phyloP scores from a whole-genome alignment of 2,797 vertebrate species.

The Dendrocincla fuliginosa region DNA sequence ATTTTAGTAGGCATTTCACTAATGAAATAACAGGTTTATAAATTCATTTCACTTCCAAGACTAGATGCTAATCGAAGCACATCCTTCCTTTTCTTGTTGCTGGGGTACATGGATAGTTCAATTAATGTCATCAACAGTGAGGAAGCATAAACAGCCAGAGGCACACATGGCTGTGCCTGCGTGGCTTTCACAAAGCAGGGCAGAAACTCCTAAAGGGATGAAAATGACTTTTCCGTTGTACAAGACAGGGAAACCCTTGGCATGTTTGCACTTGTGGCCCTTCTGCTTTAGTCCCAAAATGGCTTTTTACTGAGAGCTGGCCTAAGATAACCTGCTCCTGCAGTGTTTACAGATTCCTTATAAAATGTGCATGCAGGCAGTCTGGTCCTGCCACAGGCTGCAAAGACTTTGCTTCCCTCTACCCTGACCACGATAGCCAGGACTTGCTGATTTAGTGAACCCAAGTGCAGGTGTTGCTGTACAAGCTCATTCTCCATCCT shows the following conservation, averaged over 20 bases:
- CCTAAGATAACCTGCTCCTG: constrained; percentile 29
- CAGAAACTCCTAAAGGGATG: not conserved
- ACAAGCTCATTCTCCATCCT: not conserved
- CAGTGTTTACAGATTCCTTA: not conserved
- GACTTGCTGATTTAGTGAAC: not conserved
- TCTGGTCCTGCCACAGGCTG: not conserved
- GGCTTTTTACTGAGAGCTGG: constrained; percentile 1
- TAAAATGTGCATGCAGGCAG: not conserved
- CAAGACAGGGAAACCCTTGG: not conserved
- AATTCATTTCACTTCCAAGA: constrained; percentile 27
- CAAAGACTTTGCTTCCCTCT: not conserved
- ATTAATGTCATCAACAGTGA: not conserved
- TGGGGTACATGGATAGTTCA: not conserved
- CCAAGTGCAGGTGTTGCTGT: not conserved
- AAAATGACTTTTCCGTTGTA: not conserved
- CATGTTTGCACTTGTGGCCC: constrained; percentile 7
- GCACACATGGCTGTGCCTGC: not conserved
- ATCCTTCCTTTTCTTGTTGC: constrained; percentile 35
- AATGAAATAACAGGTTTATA: constrained; percentile 30
- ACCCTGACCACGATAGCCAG: not conserved
- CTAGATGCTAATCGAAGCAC: constrained; percentile 15
- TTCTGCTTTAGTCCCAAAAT: not conserved
- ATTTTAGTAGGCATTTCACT: constrained; percentile 38
- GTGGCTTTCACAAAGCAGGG: not conserved
- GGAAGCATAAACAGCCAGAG: constrained; percentile 14